These are phyloP conservation scores for Axis porcinus DNA, from an alignment of 2,113 vertebrate species.

Conservation along the genomic window DNA sequence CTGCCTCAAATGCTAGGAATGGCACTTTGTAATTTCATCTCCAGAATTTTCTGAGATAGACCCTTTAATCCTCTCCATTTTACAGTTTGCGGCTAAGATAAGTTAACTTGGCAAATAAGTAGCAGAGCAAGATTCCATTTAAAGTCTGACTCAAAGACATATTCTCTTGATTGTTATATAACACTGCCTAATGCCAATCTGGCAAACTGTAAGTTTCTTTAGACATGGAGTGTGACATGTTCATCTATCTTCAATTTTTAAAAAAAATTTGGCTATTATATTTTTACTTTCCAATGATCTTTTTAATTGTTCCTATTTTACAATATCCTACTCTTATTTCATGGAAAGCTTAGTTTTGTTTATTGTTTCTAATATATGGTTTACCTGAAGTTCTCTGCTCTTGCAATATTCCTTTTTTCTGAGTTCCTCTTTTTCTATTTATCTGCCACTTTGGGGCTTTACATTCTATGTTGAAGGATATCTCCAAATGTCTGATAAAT, in stretches of 20 bases:
- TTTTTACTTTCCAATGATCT: background rate
- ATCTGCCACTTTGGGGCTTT: background rate
- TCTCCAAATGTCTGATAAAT: background rate
- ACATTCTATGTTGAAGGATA: background rate
- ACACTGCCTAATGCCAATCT: background rate
- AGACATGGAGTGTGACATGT: background rate
- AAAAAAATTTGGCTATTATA: background rate
- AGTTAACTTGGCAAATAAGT: background rate
- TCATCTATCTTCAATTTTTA: background rate
- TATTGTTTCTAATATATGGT: background rate
- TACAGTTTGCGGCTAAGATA: background rate
- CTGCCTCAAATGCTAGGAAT: background rate
- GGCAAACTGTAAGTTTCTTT: background rate
- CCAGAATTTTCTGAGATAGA: background rate
- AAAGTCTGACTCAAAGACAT: background rate
- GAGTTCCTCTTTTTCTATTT: background rate
- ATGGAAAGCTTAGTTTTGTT: background rate
- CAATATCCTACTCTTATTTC: background rate
- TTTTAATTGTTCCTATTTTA: constrained; percentile 4
- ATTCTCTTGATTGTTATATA: background rate
- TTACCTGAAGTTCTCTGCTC: background rate
- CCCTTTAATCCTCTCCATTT: background rate
- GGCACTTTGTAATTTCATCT: background rate
- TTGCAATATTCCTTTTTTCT: background rate
- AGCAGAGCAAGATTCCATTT: background rate